Percentiles rank a stretch among this genome's conserved stretches.
Evolutionary conservation across 35 echinoderm and acorn worm species (phyloP).

Genomic region (Heliocidaris tuberculata): DNA sequence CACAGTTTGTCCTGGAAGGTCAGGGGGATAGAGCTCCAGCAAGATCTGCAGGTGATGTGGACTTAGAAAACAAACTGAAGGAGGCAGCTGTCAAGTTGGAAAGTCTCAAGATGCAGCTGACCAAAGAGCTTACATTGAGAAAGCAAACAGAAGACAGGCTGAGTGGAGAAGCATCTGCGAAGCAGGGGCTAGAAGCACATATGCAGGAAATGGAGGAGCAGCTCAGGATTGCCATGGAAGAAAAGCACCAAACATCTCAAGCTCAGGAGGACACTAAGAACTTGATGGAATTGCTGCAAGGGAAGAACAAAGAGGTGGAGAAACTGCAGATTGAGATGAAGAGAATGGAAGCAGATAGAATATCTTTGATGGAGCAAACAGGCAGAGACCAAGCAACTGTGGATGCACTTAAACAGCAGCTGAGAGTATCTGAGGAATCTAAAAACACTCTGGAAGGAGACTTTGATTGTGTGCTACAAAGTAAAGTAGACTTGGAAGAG

Average conservation of each 20-base stretch:
- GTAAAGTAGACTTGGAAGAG: conserved; percentile 42
- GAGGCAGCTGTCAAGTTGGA: conserved; percentile 18
- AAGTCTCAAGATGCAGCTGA: conserved; percentile 7
- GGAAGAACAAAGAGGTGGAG: conserved; percentile 50
- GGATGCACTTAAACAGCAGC: conserved; percentile 38
- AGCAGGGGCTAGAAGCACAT: not conserved
- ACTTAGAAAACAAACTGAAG: conserved; percentile 43
- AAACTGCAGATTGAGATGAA: conserved; percentile 53
- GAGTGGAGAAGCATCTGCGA: conserved; percentile 20
- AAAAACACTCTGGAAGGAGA: conserved; percentile 31
- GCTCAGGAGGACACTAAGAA: conserved; percentile 54
- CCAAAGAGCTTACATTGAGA: conserved; percentile 30
- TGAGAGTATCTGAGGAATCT: conserved; percentile 39
- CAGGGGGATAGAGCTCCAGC: conserved; percentile 47
- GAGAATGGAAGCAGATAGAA: conserved; percentile 8
- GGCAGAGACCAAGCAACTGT: not conserved
- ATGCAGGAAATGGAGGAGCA: conserved; percentile 26
- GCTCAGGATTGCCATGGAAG: conserved; percentile 24
- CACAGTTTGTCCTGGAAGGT: conserved; percentile 34
- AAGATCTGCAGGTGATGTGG: not conserved
- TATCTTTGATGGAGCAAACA: conserved; percentile 22
- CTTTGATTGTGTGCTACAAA: conserved; percentile 28
- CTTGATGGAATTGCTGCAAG: conserved; percentile 57
- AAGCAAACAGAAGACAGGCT: conserved; percentile 26
- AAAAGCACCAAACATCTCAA: conserved; percentile 41